These are phyloP conservation scores for Mesoclemmys tuberculata DNA, from an alignment of 2,113 vertebrate species.

Conservation along the genomic window DNA sequence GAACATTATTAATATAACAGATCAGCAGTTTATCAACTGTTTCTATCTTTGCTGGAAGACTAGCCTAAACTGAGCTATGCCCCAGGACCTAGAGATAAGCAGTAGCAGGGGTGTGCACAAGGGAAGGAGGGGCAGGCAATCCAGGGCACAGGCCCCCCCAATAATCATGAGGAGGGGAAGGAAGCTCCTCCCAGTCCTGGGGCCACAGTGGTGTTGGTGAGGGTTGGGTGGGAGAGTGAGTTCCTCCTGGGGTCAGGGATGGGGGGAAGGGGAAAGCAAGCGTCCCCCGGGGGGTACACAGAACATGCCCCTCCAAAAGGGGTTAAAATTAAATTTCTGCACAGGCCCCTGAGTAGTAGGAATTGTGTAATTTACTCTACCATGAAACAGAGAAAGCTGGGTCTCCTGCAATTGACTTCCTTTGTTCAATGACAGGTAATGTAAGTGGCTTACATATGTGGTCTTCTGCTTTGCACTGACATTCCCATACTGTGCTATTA, in stretches of 20 bases:
- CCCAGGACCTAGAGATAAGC: slow-evolving; percentile 38
- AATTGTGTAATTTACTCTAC: slow-evolving; percentile 34
- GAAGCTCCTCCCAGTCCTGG: too few relatives aligned
- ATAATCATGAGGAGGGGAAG: too few relatives aligned
- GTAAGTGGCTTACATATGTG: background rate
- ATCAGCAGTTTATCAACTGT: slow-evolving; percentile 44
- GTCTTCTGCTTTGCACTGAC: background rate
- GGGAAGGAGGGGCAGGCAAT: too few relatives aligned
- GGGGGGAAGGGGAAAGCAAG: too few relatives aligned
- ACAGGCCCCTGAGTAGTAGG: background rate
- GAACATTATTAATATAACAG: slow-evolving; percentile 30
- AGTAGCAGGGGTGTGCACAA: background rate
- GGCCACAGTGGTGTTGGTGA: too few relatives aligned
- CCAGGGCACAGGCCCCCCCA: too few relatives aligned
- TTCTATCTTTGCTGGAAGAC: slow-evolving; percentile 37
- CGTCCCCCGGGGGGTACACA: too few relatives aligned
- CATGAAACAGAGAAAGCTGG: slow-evolving; percentile 8
- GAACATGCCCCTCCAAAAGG: too few relatives aligned
- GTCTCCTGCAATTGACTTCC: background rate
- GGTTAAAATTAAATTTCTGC: too few relatives aligned
- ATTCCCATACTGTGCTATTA: background rate
- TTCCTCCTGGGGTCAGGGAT: too few relatives aligned
- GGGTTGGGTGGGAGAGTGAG: too few relatives aligned
- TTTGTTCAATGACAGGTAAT: background rate
- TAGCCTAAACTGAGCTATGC: slow-evolving; percentile 15